Evolutionary conservation across 2,888 invertebrate genomes (phyloP).

Genomic region (Rutpela maculata): DNA sequence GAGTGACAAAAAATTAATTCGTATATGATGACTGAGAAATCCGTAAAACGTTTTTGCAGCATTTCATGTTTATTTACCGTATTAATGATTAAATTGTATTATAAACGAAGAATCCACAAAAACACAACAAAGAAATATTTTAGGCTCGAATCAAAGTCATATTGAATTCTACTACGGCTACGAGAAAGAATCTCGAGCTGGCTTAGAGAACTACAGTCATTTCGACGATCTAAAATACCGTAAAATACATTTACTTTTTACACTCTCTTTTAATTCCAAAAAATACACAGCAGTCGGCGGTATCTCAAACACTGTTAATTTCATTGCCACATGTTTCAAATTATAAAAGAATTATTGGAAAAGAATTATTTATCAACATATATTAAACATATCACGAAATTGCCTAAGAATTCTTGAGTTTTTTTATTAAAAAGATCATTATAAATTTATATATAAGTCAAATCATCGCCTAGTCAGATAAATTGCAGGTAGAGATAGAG

Average conservation of each 20-base stretch:
- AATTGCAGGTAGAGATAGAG: no score
- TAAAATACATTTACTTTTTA: slow-evolving; percentile 34
- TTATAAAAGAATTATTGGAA: not conserved
- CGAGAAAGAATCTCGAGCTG: not conserved
- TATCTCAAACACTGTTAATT: slow-evolving; percentile 8
- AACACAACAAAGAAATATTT: slow-evolving; percentile 20
- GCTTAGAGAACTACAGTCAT: not conserved
- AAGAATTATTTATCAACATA: no score
- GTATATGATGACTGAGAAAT: slow-evolving; percentile 10
- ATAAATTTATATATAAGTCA: no score
- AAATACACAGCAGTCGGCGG: slow-evolving; percentile 21
- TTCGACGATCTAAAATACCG: slow-evolving; percentile 26
- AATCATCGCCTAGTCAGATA: no score
- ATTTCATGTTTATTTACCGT: slow-evolving; percentile 17
- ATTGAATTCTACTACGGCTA: not conserved
- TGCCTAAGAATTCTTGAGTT: no score
- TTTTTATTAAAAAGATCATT: no score
- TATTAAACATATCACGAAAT: no score
- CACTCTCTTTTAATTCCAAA: slow-evolving; percentile 8
- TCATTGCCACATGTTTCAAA: slow-evolving; percentile 5
- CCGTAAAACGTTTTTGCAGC: not conserved
- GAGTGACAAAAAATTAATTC: not conserved
- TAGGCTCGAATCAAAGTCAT: not conserved
- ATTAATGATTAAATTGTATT: slow-evolving; percentile 25
- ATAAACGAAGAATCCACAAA: slow-evolving; percentile 11